Percentiles rank a stretch among this genome's conserved stretches.
Conservation (phyloP, 2,888 invertebrate genomes). For the Sphinx pinastri region DNA sequence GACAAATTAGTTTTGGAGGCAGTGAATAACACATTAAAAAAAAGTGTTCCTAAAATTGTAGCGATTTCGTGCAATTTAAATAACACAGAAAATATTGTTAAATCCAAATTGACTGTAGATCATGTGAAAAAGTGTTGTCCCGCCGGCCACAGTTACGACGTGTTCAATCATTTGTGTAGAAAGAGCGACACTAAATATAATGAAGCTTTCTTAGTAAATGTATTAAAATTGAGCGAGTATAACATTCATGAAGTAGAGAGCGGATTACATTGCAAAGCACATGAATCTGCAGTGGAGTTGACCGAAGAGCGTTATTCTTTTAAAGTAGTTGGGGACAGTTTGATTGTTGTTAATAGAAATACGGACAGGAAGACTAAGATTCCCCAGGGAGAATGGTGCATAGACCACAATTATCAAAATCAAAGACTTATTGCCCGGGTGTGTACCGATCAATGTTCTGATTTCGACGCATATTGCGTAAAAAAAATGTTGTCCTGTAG, state of each 20-base stretch:
- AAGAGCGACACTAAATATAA: constrained; percentile 41
- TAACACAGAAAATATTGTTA: constrained; percentile 42
- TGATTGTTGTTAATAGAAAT: constrained; percentile 49
- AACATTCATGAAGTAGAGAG: constrained; percentile 64
- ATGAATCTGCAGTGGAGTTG: constrained; percentile 66
- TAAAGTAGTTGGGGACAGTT: constrained; percentile 54
- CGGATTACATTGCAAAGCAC: constrained; percentile 62
- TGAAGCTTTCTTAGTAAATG: constrained; percentile 54
- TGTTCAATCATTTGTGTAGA: constrained; percentile 61
- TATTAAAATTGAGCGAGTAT: constrained; percentile 46
- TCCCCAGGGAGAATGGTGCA: constrained; percentile 70
- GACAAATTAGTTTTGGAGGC: constrained; percentile 65
- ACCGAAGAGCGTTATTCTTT: constrained; percentile 56
- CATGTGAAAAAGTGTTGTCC: constrained; percentile 74
- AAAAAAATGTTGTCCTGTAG: constrained; percentile 83
- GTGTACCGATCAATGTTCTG: constrained; percentile 61
- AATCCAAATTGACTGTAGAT: constrained; percentile 49
- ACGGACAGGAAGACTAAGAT: constrained; percentile 43
- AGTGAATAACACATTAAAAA: constrained; percentile 54
- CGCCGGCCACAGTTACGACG: constrained; percentile 64
- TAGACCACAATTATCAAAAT: constrained; percentile 59
- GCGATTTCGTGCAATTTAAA: constrained; percentile 59
- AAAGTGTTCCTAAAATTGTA: constrained; percentile 64
- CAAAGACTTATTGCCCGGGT: constrained; percentile 60
- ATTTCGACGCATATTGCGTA: constrained; percentile 69